Evolutionary conservation across 1,140 invertebrate species (phyloP).

Genomic region (Latrodectus geometricus): DNA sequence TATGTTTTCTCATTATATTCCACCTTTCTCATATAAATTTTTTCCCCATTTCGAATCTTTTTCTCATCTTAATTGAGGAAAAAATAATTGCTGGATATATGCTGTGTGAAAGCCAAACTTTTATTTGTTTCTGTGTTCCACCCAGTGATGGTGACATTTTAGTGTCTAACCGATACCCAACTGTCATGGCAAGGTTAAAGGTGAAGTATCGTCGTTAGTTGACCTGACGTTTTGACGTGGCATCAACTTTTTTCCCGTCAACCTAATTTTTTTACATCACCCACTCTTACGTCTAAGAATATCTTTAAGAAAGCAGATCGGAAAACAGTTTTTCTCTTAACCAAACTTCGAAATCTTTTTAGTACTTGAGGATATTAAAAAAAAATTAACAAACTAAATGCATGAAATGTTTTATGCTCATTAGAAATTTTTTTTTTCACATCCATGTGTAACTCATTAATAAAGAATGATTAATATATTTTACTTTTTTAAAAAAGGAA

Average conservation of each 20-base stretch:
- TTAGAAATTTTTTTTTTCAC: too few species aligned
- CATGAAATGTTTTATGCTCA: too few species aligned
- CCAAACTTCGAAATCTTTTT: too few species aligned
- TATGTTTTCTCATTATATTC: too few species aligned
- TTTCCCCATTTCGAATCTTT: background rate
- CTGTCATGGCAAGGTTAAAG: conserved; percentile 31
- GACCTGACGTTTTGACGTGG: conserved; percentile 25
- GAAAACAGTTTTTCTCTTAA: too few species aligned
- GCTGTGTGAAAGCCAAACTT: background rate
- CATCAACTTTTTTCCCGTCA: too few species aligned
- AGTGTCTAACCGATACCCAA: background rate
- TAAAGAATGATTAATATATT: too few species aligned
- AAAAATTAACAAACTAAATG: too few species aligned
- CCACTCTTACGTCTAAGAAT: background rate
- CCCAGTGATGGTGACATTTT: background rate
- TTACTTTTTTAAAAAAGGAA: too few species aligned
- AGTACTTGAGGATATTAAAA: too few species aligned
- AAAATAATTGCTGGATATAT: background rate
- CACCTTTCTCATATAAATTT: too few species aligned
- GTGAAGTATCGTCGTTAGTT: conserved; percentile 27
- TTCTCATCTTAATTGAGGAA: background rate
- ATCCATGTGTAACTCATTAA: too few species aligned
- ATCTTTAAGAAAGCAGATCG: conserved; percentile 15
- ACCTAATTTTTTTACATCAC: background rate
- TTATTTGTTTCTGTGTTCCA: background rate